Evolutionary conservation across 2,888 invertebrate genomes (phyloP), one percentile per base, ranked within the genome.

Genomic region (Bembecia ichneumoniformis): DNA sequence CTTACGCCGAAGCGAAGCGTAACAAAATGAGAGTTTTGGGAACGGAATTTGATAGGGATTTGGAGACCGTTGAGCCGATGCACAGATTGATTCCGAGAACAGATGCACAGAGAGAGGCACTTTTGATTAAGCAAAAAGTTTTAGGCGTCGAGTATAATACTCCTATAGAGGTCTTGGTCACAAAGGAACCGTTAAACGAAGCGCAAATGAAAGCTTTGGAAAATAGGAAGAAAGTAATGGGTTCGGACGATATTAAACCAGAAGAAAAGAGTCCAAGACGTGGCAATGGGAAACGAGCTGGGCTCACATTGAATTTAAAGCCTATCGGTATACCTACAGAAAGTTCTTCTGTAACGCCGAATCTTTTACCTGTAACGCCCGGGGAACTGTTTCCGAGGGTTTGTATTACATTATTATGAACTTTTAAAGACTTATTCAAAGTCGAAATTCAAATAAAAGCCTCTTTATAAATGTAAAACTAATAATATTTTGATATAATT

Each of bases 101-200:
- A 0, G 82, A 86, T 2, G 88, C 89, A 2, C 84, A 91, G 51
- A 90, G 87, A 11, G 90, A 90, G 50, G 91, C 91, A 0, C 74
- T 91, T 54, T 70, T 80, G 47, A 92, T 92, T 60, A 91, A 89
- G 67, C 63, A 89, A 15, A 91, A 88, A 69, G 83, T 92, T 1
- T 66, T 92, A 50, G 86, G 89, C 3, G 88, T 90, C 0, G 92
- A 92, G 65, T 91, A 89, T 55, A 89, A 88, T 49, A 68, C 88
- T 2, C 81, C 84, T 3, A 43, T 63, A 0, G 68, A 69, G 54
- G 51, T 52, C 11, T 9, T 55, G 11, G 46, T 51, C 16, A 67
- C 62, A 49, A 76, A 67, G 15, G 75, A 76, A 47, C 76, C 77
- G 1, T 66, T 67, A 0, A 87, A 82, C 56, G 54, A 70, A 1